These are phyloP conservation scores for Drosophila takahashii DNA, from an alignment of 1,140 invertebrate species.

Conservation along the genomic window DNA sequence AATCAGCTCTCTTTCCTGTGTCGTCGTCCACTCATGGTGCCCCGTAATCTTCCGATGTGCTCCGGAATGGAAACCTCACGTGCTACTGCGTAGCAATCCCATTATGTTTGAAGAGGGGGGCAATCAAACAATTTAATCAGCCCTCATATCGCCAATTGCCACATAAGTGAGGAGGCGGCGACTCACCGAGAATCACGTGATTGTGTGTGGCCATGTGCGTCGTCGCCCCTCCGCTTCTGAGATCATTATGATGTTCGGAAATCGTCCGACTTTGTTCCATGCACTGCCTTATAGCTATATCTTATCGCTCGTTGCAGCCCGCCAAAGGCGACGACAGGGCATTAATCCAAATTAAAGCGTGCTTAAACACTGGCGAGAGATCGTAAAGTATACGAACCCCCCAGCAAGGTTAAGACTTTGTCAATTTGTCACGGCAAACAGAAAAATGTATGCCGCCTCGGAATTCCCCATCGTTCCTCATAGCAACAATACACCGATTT, in stretches of 20 bases:
- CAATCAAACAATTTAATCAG: constrained; percentile 76
- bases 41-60: constrained; percentile 21
- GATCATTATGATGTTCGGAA: constrained; percentile 15
- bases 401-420: constrained; percentile 35
- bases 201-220: constrained; percentile 45
- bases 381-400: constrained; percentile 36
- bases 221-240: neutral
- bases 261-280: constrained; percentile 39
- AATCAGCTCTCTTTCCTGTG: constrained; percentile 9
- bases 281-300: constrained; percentile 21
- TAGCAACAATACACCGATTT: constrained; percentile 24
- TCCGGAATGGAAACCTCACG: constrained; percentile 1
- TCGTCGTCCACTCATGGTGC: neutral
- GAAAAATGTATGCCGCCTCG: constrained; percentile 1
- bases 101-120: constrained; percentile 62
- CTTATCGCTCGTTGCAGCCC: constrained; percentile 34
- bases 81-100: constrained; percentile 27
- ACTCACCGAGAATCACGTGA: constrained; percentile 63
- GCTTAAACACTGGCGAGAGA: constrained; percentile 24
- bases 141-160: constrained; percentile 67
- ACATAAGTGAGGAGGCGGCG: constrained; percentile 54
- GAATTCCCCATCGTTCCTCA: constrained; percentile 31
- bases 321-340: constrained; percentile 9
- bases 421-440: neutral
- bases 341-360: constrained; percentile 57